Evolutionary conservation across 2,888 invertebrate genomes (phyloP), one percentile per base, ranked within the genome.

Genomic region (Aproaerema taeniolella): DNA sequence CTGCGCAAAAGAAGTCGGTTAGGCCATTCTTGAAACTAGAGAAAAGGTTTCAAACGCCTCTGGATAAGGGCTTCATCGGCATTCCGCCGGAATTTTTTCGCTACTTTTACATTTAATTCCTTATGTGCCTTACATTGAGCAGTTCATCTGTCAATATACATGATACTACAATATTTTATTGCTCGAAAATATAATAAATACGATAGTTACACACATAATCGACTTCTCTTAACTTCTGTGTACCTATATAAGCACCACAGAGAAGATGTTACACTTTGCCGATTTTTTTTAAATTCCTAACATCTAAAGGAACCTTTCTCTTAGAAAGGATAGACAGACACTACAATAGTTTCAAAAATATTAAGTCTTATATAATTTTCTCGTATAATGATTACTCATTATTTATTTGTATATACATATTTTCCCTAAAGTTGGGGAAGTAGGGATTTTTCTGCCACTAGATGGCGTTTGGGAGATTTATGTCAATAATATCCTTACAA

Each of bases 101-200:
- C 78, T 82, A 81, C 79, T 45, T 63, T 79, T 82, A 81, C 79
- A 44, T 63, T 79, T 72, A 85, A 85, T 83, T 83, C 83, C 83
- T 82, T 67, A 71, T 67, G 82, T 83, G 83, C 83, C 65, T 72
- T 68, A 52, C 53, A 51, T 68, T 75, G 80, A 77, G 78, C 81
- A 77, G 77, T 64, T 65, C 55, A 62, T 59, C 72, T 73, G 73
- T 67, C 73, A 67, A 61, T 58, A 62, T 50, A 61, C 50, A 59
- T 46, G 17, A 58, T 54, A 62, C 60, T 59, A 68, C 61, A 54
- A 58, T 55, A 52, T 51, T 53, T 63, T 73, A 67, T 70, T 70
- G 67, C 72, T 73, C 58, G 56, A 65, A 65, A 66, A 63, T 60
- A 58, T 53, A 52, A 57, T 60, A 50, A 52, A 48, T 46, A 47